These are phyloP conservation scores for Ciconia boyciana DNA, from an alignment of 2,113 vertebrate species.

Conservation along the genomic window DNA sequence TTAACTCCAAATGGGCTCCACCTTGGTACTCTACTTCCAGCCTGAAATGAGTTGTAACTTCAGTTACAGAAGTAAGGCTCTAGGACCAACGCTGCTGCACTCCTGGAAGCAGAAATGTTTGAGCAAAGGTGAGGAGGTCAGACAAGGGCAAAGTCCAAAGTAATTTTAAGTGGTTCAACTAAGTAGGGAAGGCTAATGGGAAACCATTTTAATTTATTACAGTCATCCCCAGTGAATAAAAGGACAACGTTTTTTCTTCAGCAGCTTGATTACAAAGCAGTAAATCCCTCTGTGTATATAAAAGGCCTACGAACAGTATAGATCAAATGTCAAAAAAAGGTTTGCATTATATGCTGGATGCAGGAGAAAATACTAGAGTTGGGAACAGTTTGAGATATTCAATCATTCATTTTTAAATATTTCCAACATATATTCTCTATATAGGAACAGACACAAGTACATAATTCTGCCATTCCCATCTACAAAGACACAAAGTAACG, in stretches of 20 bases:
- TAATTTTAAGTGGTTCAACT: slow-evolving; percentile 65
- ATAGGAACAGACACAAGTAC: background rate
- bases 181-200: slow-evolving; percentile 58
- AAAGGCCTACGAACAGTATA: slow-evolving; percentile 32
- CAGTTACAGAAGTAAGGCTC: slow-evolving; percentile 7
- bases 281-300: slow-evolving; percentile 68
- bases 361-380: background rate
- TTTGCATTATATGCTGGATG: background rate
- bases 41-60: background rate
- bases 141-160: slow-evolving; percentile 65
- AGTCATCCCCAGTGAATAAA: slow-evolving; percentile 61
- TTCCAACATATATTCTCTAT: background rate
- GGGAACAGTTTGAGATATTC: background rate
- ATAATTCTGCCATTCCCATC: background rate
- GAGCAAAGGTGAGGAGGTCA: slow-evolving; percentile 64
- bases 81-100: background rate
- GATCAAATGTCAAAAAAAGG: slow-evolving; percentile 52
- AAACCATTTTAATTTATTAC: slow-evolving; percentile 71
- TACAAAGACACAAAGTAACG: background rate
- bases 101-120: slow-evolving; percentile 49
- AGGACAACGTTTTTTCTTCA: slow-evolving; percentile 63
- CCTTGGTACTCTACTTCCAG: background rate
- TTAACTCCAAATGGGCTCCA: background rate
- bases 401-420: background rate
- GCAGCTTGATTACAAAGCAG: slow-evolving; percentile 68